Percentiles rank a stretch among this genome's conserved stretches.
Conservation (phyloP, 2,113 vertebrate species). For the Cavia aperea region DNA sequence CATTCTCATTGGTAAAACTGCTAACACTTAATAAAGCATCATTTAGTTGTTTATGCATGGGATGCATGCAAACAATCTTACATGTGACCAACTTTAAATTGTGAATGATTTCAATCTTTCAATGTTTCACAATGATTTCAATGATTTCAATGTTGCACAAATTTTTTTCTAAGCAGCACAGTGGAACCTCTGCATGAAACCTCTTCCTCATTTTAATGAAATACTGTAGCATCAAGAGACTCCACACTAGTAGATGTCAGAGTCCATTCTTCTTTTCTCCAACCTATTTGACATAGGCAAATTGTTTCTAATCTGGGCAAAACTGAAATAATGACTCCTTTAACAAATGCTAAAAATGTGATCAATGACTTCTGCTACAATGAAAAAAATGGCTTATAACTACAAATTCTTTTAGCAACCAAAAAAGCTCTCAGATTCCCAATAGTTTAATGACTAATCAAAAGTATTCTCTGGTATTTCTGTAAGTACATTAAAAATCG, state of each 20-base stretch:
- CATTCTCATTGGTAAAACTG: background rate
- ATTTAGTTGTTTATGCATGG: background rate
- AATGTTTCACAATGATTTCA: background rate
- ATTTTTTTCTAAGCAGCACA: background rate
- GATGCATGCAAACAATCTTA: too few relatives aligned
- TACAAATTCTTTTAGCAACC: background rate
- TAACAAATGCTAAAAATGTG: background rate
- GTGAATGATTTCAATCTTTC: background rate
- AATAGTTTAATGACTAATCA: background rate
- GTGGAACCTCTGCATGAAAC: background rate
- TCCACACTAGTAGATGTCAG: background rate
- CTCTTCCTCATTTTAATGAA: background rate
- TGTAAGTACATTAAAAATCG: background rate
- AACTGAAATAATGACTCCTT: background rate
- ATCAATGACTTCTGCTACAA: background rate
- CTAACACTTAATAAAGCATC: background rate
- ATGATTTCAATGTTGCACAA: background rate
- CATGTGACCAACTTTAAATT: background rate
- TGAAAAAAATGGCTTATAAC: background rate
- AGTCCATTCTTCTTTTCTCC: background rate
- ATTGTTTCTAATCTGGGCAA: background rate
- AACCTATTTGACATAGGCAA: background rate
- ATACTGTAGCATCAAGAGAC: background rate
- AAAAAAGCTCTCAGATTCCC: background rate
- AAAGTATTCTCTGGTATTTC: slow-evolving; percentile 17